Conservation (phyloP, 2,888 invertebrate species). For the Polydesmus complanatus region DNA sequence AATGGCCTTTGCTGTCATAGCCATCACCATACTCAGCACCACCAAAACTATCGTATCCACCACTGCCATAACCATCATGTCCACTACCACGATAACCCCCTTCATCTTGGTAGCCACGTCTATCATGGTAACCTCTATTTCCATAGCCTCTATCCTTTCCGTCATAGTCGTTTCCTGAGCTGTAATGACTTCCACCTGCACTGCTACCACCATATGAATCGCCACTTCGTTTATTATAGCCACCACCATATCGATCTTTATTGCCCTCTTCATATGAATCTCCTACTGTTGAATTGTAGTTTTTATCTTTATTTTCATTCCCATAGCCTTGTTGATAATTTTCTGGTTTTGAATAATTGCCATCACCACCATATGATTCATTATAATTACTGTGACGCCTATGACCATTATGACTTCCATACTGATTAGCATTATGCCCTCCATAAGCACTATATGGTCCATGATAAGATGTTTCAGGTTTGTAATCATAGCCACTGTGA, state of each 20-base stretch:
- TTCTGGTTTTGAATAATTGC: neutral
- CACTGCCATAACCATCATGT: neutral
- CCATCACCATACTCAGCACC: neutral
- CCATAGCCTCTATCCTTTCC: neutral
- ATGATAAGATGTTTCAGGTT: too few relatives aligned
- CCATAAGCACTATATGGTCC: neutral
- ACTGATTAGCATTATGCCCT: neutral
- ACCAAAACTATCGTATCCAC: neutral
- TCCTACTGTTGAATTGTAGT: too few relatives aligned
- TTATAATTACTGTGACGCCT: neutral
- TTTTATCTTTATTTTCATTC: too few relatives aligned
- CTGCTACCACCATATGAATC: constrained; percentile 6
- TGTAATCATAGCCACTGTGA: neutral
- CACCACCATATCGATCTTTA: neutral
- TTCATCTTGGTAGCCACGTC: neutral
- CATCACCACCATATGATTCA: neutral
- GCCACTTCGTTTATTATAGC: neutral
- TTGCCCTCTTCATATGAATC: neutral
- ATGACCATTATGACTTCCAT: neutral
- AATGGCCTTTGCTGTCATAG: neutral
- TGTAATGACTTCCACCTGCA: neutral
- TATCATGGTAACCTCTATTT: neutral
- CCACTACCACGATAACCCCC: neutral
- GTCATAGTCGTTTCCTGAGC: neutral
- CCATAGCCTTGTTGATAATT: neutral